Base-by-base conservation (phyloP, 2,888 invertebrate species). In the Latrodectus hesperus region DNA sequence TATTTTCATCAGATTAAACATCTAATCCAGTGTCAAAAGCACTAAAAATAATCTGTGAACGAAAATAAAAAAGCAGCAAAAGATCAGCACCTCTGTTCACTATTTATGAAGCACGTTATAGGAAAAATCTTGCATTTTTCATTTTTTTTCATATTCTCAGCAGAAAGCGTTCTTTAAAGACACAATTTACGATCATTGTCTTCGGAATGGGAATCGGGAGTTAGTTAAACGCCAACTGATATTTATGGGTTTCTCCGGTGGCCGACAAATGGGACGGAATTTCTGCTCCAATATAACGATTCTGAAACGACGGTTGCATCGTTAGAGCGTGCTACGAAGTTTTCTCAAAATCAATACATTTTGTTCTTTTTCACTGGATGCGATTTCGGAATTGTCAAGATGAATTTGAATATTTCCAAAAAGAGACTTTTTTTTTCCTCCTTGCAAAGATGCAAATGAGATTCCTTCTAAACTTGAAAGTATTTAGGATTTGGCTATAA, bases 161-260 rank as follows among this genome's bases (percentile, higher is more conserved):
- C 22, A 26, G 64, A 70, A 77, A 82, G 55, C 75, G 82, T 68
- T 86, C 70, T 70, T 81, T 81, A 86, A 81, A 86, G 86, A 81
- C 76, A 60, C 65, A 86, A 86, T 86, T 86, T 71, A 86, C 76
- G 80, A 81, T 72, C 86, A 86, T 86, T 86, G 81, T 81, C 71
- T 16, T 22, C 53, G 75, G 70, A 86, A 81, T 86, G 86, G 71
- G 81, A 76, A 76, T 64, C 52, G 80, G 53, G 71, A 86, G 86
- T 81, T 80, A 86, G 86, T 86, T 86, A 86, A 86, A 86, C 81
- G 80, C 75, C 71, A 72, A 81, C 71, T 72, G 78, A 86, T 85
- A 85, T 80, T 85, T 85, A 85, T 80, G 85, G 60, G 60, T 77
- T 75, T 60, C 52, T 77, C 26, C 70, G 51, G 64, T 16, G 14